Evolutionary conservation across 1,140 invertebrate species (phyloP).

Genomic region (Dreissena polymorpha): DNA sequence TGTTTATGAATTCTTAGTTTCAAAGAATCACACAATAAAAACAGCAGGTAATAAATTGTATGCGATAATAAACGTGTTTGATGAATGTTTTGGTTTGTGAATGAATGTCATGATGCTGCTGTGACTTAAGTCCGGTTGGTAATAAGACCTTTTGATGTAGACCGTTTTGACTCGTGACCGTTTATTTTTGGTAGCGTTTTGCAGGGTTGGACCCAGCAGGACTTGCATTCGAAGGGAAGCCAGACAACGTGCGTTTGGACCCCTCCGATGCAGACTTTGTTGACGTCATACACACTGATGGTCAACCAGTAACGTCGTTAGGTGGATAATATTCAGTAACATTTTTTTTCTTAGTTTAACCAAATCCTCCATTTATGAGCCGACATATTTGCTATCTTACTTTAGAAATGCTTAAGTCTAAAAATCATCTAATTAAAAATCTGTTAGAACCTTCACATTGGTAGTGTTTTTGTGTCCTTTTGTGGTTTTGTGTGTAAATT

Average conservation of each 20-base stretch:
- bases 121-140: background rate
- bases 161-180: background rate
- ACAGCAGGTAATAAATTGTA: background rate
- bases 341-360: background rate
- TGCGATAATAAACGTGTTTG: background rate
- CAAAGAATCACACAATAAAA: background rate
- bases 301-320: slow-evolving; percentile 78
- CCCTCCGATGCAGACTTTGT: slow-evolving; percentile 91
- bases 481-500: too few relatives aligned
- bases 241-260: slow-evolving; percentile 77
- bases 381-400: background rate
- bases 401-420: background rate
- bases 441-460: background rate
- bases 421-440: background rate
- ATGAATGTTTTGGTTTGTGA: background rate
- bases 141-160: too few relatives aligned
- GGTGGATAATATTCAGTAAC: slow-evolving; percentile 81
- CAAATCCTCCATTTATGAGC: background rate
- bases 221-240: slow-evolving; percentile 83
- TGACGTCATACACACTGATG: slow-evolving; percentile 96
- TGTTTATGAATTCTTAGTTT: background rate
- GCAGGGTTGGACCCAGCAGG: slow-evolving; percentile 86
- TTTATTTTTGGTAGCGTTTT: slow-evolving; percentile 37
- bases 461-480: too few relatives aligned
- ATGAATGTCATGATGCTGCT: too few relatives aligned